A percentile compares a stretch with the other conserved stretches of the same genome.
Conservation (phyloP, 2,797 vertebrate species). For the Protonibea diacanthus region DNA sequence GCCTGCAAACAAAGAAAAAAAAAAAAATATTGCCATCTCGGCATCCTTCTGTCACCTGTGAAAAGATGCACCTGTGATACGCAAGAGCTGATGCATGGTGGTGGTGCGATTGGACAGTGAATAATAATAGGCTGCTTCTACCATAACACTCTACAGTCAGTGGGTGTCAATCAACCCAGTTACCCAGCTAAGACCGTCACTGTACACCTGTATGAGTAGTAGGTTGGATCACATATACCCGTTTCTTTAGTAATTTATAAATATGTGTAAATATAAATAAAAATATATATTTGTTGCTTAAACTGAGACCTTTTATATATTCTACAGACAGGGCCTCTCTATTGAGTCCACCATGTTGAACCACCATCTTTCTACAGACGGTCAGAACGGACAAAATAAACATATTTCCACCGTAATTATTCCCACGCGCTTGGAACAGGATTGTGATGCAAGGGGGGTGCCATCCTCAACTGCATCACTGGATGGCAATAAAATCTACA, state of each 20-base stretch:
- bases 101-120: constrained; percentile 31
- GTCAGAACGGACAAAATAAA: too few species aligned
- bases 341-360: too few species aligned
- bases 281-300: too few species aligned
- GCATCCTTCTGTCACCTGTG: constrained; percentile 81
- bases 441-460: too few species aligned
- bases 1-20: constrained; percentile 57
- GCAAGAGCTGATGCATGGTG: constrained; percentile 9
- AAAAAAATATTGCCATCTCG: constrained; percentile 63
- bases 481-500: too few species aligned
- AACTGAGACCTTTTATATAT: too few species aligned
- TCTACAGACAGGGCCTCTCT: too few species aligned
- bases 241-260: neutral
- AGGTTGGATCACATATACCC: neutral
- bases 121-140: constrained; percentile 45
- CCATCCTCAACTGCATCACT: too few species aligned
- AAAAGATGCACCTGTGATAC: constrained; percentile 67
- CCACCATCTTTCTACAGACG: too few species aligned
- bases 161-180: neutral
- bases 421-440: too few species aligned
- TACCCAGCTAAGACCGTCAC: neutral
- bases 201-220: neutral
- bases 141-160: constrained; percentile 15
- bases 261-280: too few species aligned
- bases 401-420: too few species aligned